These are phyloP conservation scores for Coecobrya sp. DNA, from an alignment of 2,888 invertebrate species.

Conservation along the genomic window DNA sequence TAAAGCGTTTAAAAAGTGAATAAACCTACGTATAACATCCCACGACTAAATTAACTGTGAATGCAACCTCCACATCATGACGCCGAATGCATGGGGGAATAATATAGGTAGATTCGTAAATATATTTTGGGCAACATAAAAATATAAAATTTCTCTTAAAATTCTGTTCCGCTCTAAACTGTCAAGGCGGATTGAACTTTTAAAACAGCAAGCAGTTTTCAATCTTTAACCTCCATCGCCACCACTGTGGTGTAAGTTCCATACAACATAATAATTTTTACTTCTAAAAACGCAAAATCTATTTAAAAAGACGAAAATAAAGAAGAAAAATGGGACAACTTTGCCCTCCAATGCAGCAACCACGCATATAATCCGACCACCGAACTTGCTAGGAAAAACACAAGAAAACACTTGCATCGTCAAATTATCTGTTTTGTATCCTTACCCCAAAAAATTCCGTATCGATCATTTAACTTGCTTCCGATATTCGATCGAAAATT, in stretches of 20 bases:
- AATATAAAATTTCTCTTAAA: background rate
- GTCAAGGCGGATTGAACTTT: slow-evolving; percentile 21
- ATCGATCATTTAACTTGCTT: slow-evolving; percentile 23
- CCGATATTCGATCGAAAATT: background rate
- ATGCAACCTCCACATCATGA: background rate
- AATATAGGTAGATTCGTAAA: too few species aligned
- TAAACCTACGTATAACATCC: slow-evolving; percentile 3
- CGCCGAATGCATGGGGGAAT: background rate
- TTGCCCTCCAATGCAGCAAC: background rate
- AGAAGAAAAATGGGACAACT: background rate
- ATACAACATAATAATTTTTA: background rate
- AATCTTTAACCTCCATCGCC: background rate
- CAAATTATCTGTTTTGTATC: background rate
- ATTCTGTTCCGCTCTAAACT: background rate
- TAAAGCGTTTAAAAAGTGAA: background rate
- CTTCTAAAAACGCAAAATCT: too few species aligned
- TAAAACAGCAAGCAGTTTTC: background rate
- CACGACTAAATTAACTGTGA: background rate
- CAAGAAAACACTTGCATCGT: background rate
- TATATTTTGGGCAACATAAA: background rate
- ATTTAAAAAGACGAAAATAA: too few species aligned
- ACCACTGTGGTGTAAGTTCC: background rate
- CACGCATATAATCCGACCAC: slow-evolving; percentile 2
- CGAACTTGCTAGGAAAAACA: background rate
- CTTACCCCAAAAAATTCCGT: background rate